Base-by-base conservation (phyloP, 2,113 vertebrate genomes). In the Cebidichthys violaceus region DNA sequence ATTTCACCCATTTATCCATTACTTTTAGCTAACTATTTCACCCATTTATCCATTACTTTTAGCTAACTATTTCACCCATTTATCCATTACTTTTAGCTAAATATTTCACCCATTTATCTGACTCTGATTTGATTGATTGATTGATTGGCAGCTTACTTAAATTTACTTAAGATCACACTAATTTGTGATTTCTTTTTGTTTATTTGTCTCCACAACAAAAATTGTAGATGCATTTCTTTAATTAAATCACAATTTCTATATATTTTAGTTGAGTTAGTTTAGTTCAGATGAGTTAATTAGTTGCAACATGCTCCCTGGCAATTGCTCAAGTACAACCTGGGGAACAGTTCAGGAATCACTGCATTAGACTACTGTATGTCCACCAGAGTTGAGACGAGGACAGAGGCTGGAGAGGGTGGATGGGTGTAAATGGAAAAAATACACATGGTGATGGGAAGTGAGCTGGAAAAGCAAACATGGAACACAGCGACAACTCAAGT, bases 261-360 rank as follows among this genome's bases (percentile, higher is more conserved):
- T 33, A 39, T 57, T 20, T 24, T 5, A 72, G 18, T 61, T 29
- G 24, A 55, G 17, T 20, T 70, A 8, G n/a, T 17, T 72, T 29
- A 72, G 18, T 52, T 57, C 27, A 45, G 37, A 6, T 41, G 24
- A 43, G 18, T 11, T 70, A 4, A 39, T 70, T 18, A 22, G 22
- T 10, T 70, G 31, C 24, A 22, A 61, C 29, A 47, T 29, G 22
- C 9, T 11, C 24, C 15, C 15, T 22, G 17, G 2, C 22, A 61
- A 1, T 5, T 15, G 18, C 1, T 10, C n/a, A 22, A 18, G 6
- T 1, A 2, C 4, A 14, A 15, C 43, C 20, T 1, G 18, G 50
- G 54, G 10, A 5, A 0, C 13, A 18, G 45, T 50, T 11, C 4
- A 81, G 77, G 69, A 87, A 79, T 47, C 78, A 77, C 87, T 75